Base-by-base conservation (phyloP, 2,888 invertebrate genomes). In the Phyto melanocephala region DNA sequence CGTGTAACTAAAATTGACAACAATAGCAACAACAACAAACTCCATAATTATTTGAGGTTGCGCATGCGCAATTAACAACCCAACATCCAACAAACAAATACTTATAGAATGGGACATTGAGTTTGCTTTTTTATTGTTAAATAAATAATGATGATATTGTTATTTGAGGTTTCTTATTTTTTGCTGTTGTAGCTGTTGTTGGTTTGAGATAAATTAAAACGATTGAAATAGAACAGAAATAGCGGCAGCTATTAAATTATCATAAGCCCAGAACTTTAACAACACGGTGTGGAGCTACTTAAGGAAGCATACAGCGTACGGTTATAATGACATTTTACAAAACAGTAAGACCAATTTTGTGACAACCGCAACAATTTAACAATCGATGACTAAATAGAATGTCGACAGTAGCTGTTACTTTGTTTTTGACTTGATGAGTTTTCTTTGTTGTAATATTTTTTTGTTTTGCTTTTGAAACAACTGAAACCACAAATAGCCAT, bases 301-400 rank as follows among this genome's bases (percentile, higher is more conserved):
- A 37, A 15, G 42, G 13, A 22, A 35, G 35, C 68, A 54, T 24
- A 13, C 40, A 67, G 35, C 62, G 37, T 63, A n/a, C n/a, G n/a
- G n/a, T n/a, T n/a, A n/a, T n/a, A 70, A 75, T 50, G 63, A 42
- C 63, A 58, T 63, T 60, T 24, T 37, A 67, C 50, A 50, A 50
- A 47, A 40, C 37, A 78, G n/a, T 63, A 63, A 15, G 17, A 77
- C 20, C 33, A 62, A 65, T 45, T 79, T 67, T 62, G 79, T 82
- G 82, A 79, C 79, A 82, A 82, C 82, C 82, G 71, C 82, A 82
- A 54, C 72, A 74, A 74, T 80, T 80, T 47, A 62, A 75, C 75
- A 82, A 76, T 82, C 75, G 71, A 67, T 67, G 67, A 67, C 67
- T 75, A 70, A 75, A 74, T 71, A 60, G 52, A 52, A 71, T 71